A percentile compares a stretch with the other conserved stretches of the same genome.
These are phyloP conservation scores for Melanargia galathea DNA, from an alignment of 2,888 invertebrate species.

Conservation along the genomic window DNA sequence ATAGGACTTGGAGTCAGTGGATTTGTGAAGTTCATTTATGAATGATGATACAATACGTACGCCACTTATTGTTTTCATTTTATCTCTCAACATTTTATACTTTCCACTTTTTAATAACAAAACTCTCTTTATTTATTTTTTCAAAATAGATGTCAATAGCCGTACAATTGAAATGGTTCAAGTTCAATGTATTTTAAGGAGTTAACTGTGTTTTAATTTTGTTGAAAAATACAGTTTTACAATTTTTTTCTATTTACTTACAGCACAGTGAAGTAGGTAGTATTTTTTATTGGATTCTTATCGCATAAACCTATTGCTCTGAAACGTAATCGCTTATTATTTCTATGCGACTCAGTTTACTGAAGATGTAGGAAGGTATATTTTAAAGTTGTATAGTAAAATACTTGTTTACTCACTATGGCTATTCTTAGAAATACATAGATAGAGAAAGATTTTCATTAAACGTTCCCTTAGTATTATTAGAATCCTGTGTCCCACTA, in stretches of 20 bases:
- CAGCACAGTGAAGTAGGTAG: slow-evolving; percentile 50
- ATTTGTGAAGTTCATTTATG: too few relatives aligned
- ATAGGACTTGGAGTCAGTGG: too few relatives aligned
- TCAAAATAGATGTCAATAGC: too few relatives aligned
- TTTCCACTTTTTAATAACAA: too few relatives aligned
- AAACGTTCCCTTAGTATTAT: background rate
- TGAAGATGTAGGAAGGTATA: background rate
- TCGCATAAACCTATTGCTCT: slow-evolving; percentile 45
- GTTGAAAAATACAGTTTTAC: background rate
- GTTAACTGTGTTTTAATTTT: too few relatives aligned
- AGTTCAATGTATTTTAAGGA: too few relatives aligned
- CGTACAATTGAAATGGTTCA: too few relatives aligned
- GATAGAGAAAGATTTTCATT: background rate
- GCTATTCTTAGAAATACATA: background rate
- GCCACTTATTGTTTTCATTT: too few relatives aligned
- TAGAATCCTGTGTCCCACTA: too few relatives aligned
- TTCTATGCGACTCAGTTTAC: slow-evolving; percentile 5
- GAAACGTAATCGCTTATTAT: slow-evolving; percentile 26
- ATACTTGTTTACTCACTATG: background rate
- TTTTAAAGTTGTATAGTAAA: background rate
- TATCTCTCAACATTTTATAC: too few relatives aligned
- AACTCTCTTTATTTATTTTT: too few relatives aligned
- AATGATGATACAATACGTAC: too few relatives aligned
- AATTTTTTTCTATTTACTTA: slow-evolving; percentile 19
- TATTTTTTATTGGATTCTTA: slow-evolving; percentile 69